Evolutionary conservation across 2,797 vertebrate genomes (phyloP), one percentile per base, ranked within the genome.

Genomic region (Myioborus melanocephalus): DNA sequence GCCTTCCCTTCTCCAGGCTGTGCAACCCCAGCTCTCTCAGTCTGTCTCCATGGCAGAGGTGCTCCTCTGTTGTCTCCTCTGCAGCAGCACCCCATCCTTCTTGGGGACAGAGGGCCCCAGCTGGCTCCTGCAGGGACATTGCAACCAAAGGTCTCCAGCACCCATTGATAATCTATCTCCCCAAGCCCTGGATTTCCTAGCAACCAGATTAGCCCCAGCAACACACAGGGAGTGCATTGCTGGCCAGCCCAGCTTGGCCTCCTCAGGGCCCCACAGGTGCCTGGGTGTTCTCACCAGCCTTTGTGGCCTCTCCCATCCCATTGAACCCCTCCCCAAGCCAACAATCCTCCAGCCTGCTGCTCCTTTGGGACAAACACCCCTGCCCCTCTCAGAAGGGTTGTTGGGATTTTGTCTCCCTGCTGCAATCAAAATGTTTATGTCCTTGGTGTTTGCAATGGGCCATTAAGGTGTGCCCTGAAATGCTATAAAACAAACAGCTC

Each of bases 171-270:
- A 24, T 84, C 90, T 87, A 89, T 69, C 66, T 92, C 30, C 57
- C 34, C 1, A 17, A 1, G 6, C 44, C 49, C 69, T 44, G 56
- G 14, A 85, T 43, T 83, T 81, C 93, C 89, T 88, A 26, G 83
- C 91, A 86, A 90, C 7, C 0, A 78, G 80, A 78, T 89, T 30
- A 66, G 30, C 23, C 23, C 52, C 53, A 59, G 64, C 44, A 59
- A 2, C 0, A 35, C 1, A 2, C 2, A 9, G 32, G 8, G 1
- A 1, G 17, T 9, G 73, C 77, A 30, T 15, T 61, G 64, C 11
- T 47, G 72, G 3, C 41, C 63, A 57, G 64, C 23, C 43, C 5
- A 3, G 61, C 30, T 37, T 34, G 39, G 49, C 35, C n/a, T 17
- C 0, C 59, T 27, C 32, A 0, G 43, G 27, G 7, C 20, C 34